Percentiles rank a stretch among this genome's conserved stretches.
These are phyloP conservation scores for Caradrina clavipalpis DNA, from an alignment of 2,888 invertebrate genomes.

Conservation along the genomic window DNA sequence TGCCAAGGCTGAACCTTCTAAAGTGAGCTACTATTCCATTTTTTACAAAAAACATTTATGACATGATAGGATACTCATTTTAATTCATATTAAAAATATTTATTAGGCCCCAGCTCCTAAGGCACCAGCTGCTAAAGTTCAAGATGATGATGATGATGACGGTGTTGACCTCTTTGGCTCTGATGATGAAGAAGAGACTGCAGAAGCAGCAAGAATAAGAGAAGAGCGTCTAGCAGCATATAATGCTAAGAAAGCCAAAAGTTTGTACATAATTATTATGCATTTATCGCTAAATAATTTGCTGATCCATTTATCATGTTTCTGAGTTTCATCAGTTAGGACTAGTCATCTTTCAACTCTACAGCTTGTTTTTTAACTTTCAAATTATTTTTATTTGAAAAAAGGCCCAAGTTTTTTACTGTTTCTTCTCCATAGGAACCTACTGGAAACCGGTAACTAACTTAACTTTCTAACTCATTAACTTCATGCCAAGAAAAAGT, in stretches of 20 bases:
- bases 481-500: no score
- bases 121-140: slow-evolving; percentile 66
- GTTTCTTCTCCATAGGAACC: no score
- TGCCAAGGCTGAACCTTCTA: slow-evolving; percentile 70
- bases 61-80: neutral
- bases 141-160: slow-evolving; percentile 92
- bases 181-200: slow-evolving; percentile 95
- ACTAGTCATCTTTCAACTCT: no score
- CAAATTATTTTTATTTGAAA: no score
- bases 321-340: no score
- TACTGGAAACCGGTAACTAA: no score
- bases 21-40: slow-evolving; percentile 66
- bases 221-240: slow-evolving; percentile 97
- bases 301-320: no score
- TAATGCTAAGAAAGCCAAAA: slow-evolving; percentile 97
- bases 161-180: slow-evolving; percentile 96
- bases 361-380: no score
- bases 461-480: no score
- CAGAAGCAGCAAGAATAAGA: slow-evolving; percentile 93
- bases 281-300: neutral
- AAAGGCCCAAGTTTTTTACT: no score
- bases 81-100: slow-evolving; percentile 1
- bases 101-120: slow-evolving; percentile 62
- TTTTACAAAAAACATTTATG: slow-evolving; percentile 3
- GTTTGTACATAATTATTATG: slow-evolving; percentile 79